Evolutionary conservation across 2,888 invertebrate species (phyloP), one percentile per base, ranked within the genome.

Genomic region (Agrochola lota): DNA sequence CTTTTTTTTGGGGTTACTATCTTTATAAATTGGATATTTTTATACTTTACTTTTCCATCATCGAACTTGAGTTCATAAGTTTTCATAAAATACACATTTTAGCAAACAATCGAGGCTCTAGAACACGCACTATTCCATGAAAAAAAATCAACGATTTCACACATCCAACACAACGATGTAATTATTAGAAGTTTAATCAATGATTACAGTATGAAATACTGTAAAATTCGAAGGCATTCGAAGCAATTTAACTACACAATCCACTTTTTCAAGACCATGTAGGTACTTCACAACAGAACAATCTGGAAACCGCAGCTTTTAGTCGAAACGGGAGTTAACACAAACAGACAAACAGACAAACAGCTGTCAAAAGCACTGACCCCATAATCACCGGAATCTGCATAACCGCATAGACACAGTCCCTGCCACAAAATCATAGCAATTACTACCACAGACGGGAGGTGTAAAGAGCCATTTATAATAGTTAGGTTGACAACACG

Each of bases 401-500:
- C 72, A 83, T 84, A 80, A 73, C 30, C 12, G 3, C 40, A 23
- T 35, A 63, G 8, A 23, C 23, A 40, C 30, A 66, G 12, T n/a
- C 59, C 12, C 1, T 20, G 30, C 40, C 40, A 68, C 62, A 75
- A 71, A 69, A 57, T 80, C 55, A 80, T 26, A 71, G 71, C 64
- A 79, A 62, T 76, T 57, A 85, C 49, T 75, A 67, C 57, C n/a
- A 62, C n/a, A 26, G 35, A 78, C 63, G 35, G 66, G 77, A 80
- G 83, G 69, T 78, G 79, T 71, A 66, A 23, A 80, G 26, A 81
- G 40, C 57, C 78, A 88, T 87, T 88, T 83, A 76, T 88, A 78
- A 84, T 71, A 76, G 84, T 87, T 77, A 74, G 66, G 70, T 67
- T 69, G 81, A 79, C 85, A 85, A 77, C 71, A 66, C 74, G 70